Base-by-base conservation (phyloP, 2,113 vertebrate species). In the Mus pahari region DNA sequence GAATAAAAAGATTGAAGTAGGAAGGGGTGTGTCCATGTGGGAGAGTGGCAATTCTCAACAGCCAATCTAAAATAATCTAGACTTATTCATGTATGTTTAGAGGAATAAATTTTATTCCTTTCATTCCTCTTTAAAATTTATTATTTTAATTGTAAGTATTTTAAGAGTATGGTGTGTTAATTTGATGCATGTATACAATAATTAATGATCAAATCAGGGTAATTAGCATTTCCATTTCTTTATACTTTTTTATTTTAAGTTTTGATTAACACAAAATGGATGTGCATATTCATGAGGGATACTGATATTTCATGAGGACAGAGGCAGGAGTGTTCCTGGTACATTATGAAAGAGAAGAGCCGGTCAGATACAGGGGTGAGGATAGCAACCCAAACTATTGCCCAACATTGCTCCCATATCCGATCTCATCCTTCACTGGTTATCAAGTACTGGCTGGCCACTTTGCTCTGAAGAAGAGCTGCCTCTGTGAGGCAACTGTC, bases 181-280 rank as follows among this genome's bases (percentile, higher is more conserved):
- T 90, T 66, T 16, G 36, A 48, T 39, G 33, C 28, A 12, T 83
- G 36, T 64, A 36, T 75, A 89, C 33, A 75, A 66, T 55, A n/a
- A 36, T 12, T 89, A 64, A 55, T 53, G 68, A 90, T 55, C 17
- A 45, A 84, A 84, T 66, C 58, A 84, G 19, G 13, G 9, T 50
- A 42, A 53, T 89, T 42, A 58, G 45, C 11, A 53, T 66, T 66
- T 66, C 45, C 17, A 28, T 17, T 7, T 53, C 36, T 33, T 28
- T 66, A 66, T 17, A 83, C 36, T 74, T 62, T 89, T 94, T 83
- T 55, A 39, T 64, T 82, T 74, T 74, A 83, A 39, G 74, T 74
- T 90, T 75, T 83, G 33, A 94, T 55, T 42, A 50, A 55, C 17
- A 66, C 2, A 19, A 75, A 75, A 39, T 36, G 45, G 45, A 19